Evolutionary conservation across 2,888 invertebrate genomes (phyloP).

Genomic region (Diaprepes abbreviatus): DNA sequence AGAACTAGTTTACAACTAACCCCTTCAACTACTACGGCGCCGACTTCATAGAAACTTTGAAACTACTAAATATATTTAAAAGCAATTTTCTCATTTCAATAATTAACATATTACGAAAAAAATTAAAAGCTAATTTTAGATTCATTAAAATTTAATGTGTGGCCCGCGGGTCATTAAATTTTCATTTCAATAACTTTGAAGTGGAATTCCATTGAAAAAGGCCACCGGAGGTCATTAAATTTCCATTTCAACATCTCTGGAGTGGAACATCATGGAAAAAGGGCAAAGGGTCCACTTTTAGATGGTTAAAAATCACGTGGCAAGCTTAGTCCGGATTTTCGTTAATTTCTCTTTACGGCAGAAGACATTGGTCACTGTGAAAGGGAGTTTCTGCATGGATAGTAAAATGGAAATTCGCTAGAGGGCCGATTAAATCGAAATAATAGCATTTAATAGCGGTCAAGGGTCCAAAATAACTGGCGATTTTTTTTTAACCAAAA

Average conservation of each 20-base stretch:
- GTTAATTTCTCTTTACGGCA: conserved; percentile 28
- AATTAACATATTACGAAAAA: too few species aligned
- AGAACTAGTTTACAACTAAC: too few species aligned
- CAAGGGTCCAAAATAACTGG: too few species aligned
- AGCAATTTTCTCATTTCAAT: too few species aligned
- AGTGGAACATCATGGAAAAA: conserved; percentile 38
- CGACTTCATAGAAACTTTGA: too few species aligned
- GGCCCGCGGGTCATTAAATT: conserved; percentile 33
- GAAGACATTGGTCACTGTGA: conserved; percentile 11
- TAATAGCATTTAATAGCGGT: too few species aligned
- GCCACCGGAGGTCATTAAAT: conserved; percentile 31
- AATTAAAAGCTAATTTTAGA: too few species aligned
- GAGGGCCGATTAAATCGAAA: too few species aligned
- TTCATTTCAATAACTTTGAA: conserved; percentile 35
- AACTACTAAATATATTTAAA: too few species aligned
- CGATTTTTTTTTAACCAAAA: too few species aligned
- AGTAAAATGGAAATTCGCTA: not conserved
- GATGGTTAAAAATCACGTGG: conserved; percentile 41
- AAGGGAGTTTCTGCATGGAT: conserved; percentile 24
- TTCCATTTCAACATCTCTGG: conserved; percentile 40
- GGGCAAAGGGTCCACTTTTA: conserved; percentile 36
- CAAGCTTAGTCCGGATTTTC: conserved; percentile 38
- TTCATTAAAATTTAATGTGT: too few species aligned
- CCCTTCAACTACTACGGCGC: too few species aligned
- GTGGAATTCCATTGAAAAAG: conserved; percentile 35